These are phyloP conservation scores for Glaucopsyche alexis DNA, from an alignment of 2,888 invertebrate species.

Conservation along the genomic window DNA sequence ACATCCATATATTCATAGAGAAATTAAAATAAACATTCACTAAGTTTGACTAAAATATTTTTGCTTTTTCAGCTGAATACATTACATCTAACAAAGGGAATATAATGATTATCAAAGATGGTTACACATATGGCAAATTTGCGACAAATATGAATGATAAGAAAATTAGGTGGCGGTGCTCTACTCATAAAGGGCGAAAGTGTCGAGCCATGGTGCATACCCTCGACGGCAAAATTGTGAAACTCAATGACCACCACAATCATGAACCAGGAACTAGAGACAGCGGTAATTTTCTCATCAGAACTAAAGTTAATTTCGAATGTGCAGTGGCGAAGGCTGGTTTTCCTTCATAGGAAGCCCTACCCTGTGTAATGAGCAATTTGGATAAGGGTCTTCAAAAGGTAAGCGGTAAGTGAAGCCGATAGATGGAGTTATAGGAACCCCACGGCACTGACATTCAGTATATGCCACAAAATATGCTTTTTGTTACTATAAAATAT, in stretches of 20 bases:
- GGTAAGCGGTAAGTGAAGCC: too few species aligned
- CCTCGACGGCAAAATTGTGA: slow-evolving; percentile 35
- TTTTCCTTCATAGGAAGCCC: too few species aligned
- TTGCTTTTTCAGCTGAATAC: slow-evolving; percentile 37
- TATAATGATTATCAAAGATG: slow-evolving; percentile 44
- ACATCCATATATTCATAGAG: too few species aligned
- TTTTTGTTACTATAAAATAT: too few species aligned
- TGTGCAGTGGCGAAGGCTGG: too few species aligned
- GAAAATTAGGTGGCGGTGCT: slow-evolving; percentile 54
- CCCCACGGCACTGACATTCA: too few species aligned
- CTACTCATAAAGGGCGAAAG: slow-evolving; percentile 47
- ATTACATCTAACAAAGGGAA: slow-evolving; percentile 42
- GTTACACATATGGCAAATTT: slow-evolving; percentile 47
- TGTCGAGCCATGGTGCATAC: slow-evolving; percentile 40
- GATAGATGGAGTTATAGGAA: too few species aligned
- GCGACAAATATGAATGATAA: slow-evolving; percentile 33
- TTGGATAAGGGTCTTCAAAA: too few species aligned
- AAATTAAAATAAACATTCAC: too few species aligned
- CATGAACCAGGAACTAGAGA: slow-evolving; percentile 30
- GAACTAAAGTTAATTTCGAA: neutral
- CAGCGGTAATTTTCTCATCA: neutral
- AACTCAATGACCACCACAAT: slow-evolving; percentile 35
- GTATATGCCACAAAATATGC: too few species aligned
- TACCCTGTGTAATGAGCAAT: too few species aligned
- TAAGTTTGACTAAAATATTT: neutral